Conservation (phyloP, 2,888 invertebrate species). For the Eilema griseolum region DNA sequence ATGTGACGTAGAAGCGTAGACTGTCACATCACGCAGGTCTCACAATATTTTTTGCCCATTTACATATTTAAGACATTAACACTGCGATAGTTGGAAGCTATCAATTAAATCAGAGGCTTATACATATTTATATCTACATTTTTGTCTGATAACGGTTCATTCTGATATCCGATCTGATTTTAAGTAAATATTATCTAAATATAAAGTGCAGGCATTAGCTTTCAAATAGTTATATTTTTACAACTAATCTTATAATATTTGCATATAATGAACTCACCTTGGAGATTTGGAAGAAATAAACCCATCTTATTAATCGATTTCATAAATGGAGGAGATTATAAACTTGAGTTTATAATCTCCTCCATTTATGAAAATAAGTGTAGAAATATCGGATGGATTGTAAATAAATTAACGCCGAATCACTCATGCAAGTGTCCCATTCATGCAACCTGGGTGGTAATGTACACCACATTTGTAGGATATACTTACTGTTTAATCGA, state of each 20-base stretch:
- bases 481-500: too few species aligned
- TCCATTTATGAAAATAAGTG: too few species aligned
- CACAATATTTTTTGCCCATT: slow-evolving; percentile 1
- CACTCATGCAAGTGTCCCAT: too few species aligned
- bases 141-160: slow-evolving; percentile 1
- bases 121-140: slow-evolving; percentile 1
- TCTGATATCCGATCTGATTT: slow-evolving; percentile 2
- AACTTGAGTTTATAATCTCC: too few species aligned
- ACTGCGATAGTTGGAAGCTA: slow-evolving; percentile 1
- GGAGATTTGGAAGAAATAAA: too few species aligned
- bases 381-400: too few species aligned
- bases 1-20: neutral
- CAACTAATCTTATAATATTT: neutral
- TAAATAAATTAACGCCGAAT: too few species aligned
- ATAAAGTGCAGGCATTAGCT: neutral
- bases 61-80: slow-evolving; percentile 1
- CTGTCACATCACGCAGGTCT: slow-evolving; percentile 1
- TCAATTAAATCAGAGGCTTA: neutral
- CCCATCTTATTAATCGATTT: too few species aligned
- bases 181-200: neutral
- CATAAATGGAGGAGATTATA: too few species aligned
- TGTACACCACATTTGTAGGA: too few species aligned
- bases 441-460: too few species aligned
- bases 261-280: too few species aligned
- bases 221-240: neutral